phyloP scores from a whole-genome alignment of 2,888 invertebrate species.

The Orthonychiurus folsomi region DNA sequence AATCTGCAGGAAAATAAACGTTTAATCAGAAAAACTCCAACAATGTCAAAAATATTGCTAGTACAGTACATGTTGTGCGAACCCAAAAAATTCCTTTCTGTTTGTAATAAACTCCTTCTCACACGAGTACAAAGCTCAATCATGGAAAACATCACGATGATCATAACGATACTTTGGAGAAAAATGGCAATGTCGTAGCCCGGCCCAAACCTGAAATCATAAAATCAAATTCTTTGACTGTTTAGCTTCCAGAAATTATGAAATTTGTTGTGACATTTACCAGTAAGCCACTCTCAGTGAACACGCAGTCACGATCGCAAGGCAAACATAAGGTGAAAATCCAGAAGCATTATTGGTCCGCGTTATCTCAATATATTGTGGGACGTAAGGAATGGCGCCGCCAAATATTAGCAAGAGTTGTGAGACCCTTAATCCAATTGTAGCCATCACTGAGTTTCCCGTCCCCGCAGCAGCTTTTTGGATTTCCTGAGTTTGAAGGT shows the following conservation, averaged over 20 bases:
- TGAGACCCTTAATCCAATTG: neutral
- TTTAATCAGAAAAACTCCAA: neutral
- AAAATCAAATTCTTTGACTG: neutral
- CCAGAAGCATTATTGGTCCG: slow-evolving; percentile 20
- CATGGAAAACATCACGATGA: slow-evolving; percentile 23
- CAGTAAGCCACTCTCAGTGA: slow-evolving; percentile 28
- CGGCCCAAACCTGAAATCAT: slow-evolving; percentile 24
- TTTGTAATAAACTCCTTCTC: neutral
- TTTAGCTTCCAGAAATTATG: neutral
- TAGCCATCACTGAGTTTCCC: too few relatives aligned
- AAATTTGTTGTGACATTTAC: slow-evolving; percentile 17
- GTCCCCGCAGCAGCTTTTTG: too few relatives aligned
- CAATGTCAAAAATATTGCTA: slow-evolving; percentile 2
- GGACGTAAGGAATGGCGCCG: slow-evolving; percentile 23
- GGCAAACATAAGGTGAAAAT: slow-evolving; percentile 24
- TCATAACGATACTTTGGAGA: slow-evolving; percentile 25
- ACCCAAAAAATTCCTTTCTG: slow-evolving; percentile 18
- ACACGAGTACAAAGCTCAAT: slow-evolving; percentile 27
- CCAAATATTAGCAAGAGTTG: slow-evolving; percentile 12
- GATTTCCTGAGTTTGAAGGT: too few relatives aligned
- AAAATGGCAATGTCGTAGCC: slow-evolving; percentile 25
- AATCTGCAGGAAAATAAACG: slow-evolving; percentile 16
- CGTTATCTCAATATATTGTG: slow-evolving; percentile 26
- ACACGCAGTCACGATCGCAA: slow-evolving; percentile 19
- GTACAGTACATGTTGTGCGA: neutral